Conservation (phyloP, 2,888 invertebrate genomes). For the Morpho deidamia region DNA sequence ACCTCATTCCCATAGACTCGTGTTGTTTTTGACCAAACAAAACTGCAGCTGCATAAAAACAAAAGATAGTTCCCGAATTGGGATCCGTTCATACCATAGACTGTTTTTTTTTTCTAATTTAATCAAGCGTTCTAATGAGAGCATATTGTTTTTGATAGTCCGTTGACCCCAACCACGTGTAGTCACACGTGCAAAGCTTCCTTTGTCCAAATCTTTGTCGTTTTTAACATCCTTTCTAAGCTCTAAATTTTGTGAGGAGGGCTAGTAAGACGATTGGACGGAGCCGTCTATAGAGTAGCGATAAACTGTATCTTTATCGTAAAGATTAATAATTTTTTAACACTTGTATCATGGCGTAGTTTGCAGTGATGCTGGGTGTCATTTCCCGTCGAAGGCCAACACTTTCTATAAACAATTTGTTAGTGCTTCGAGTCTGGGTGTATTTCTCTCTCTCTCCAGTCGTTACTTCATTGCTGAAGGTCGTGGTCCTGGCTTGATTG, state of each 20-base stretch:
- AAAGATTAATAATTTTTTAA: neutral
- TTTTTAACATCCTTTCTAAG: constrained; percentile 52
- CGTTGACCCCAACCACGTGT: constrained; percentile 64
- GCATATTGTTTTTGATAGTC: constrained; percentile 56
- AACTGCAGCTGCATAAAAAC: constrained; percentile 53
- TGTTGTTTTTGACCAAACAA: constrained; percentile 27
- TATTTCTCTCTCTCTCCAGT: no score
- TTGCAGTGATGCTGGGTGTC: no score
- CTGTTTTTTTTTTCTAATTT: constrained; percentile 31
- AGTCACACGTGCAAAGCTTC: constrained; percentile 56
- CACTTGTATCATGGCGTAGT: no score
- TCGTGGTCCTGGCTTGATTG: no score
- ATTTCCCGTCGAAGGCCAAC: no score
- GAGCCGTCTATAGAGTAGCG: constrained; percentile 28
- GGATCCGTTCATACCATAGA: constrained; percentile 23
- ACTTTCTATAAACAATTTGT: no score
- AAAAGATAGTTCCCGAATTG: constrained; percentile 38
- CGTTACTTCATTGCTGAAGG: no score
- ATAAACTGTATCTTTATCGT: neutral
- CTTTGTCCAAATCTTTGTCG: constrained; percentile 61
- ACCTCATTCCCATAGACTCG: neutral
- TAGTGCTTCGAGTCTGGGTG: no score
- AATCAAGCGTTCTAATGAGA: constrained; percentile 41
- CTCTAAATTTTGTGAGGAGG: constrained; percentile 57
- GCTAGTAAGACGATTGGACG: constrained; percentile 36